Evolutionary conservation across 2,797 vertebrate genomes (phyloP).

Genomic region (Phoeniculus purpureus): DNA sequence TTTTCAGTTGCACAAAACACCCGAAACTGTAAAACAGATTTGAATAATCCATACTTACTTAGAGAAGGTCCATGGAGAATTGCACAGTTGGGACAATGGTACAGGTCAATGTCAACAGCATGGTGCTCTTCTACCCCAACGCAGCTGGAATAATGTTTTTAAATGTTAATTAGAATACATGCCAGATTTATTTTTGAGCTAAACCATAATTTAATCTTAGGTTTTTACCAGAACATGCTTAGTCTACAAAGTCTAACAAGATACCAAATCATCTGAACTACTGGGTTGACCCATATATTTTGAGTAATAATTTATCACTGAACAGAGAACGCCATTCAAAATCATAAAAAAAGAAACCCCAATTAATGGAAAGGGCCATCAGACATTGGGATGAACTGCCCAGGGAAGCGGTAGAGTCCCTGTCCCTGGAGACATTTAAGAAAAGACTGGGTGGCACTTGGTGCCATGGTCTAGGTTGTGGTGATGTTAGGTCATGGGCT

Average conservation of each 20-base stretch:
- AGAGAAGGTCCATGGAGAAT: conserved; percentile 90
- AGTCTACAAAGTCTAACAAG: conserved; percentile 12
- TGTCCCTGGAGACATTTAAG: no score
- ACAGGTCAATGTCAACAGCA: conserved; percentile 96
- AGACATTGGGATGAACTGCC: no score
- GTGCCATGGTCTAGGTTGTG: no score
- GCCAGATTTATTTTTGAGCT: not conserved
- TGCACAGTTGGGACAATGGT: conserved; percentile 98
- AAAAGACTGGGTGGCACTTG: no score
- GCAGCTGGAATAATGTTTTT: conserved; percentile 83
- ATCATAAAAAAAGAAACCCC: not conserved
- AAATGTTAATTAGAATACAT: conserved; percentile 26
- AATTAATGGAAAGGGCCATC: no score
- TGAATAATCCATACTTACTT: conserved; percentile 85
- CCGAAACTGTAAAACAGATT: not conserved
- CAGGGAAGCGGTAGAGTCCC: no score
- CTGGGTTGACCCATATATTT: not conserved
- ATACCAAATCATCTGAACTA: not conserved
- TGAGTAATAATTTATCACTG: not conserved
- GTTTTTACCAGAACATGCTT: not conserved
- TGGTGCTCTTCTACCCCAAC: conserved; percentile 97
- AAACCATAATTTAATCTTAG: conserved; percentile 16
- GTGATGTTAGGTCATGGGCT: no score
- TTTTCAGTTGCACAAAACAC: not conserved
- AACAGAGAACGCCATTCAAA: not conserved